phyloP scores from a whole-genome alignment of 1,140 invertebrate species.

The Ptiloglossa arizonensis region DNA sequence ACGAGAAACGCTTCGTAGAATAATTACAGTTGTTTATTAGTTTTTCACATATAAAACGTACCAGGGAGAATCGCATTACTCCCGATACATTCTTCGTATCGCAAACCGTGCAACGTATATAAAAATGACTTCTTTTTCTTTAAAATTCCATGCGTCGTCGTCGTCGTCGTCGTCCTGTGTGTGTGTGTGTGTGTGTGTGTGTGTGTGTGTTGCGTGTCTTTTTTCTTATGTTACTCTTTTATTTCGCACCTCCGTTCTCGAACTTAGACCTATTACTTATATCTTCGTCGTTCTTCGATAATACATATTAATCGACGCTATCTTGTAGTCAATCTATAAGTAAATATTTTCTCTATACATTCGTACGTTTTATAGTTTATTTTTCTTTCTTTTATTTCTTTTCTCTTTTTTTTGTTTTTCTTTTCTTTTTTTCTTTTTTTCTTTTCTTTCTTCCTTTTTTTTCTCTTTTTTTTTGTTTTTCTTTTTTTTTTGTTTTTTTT shows the following conservation, averaged over 20 bases:
- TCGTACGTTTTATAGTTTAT: conserved; percentile 44
- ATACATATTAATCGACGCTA: conserved; percentile 51
- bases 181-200: too few relatives aligned
- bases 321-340: conserved; percentile 50
- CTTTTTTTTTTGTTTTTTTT: background rate
- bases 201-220: conserved; percentile 3
- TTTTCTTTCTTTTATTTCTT: conserved; percentile 3
- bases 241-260: conserved; percentile 1
- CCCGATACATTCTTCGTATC: conserved; percentile 47
- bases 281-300: conserved; percentile 25
- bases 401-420: background rate
- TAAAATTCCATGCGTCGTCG: conserved; percentile 43
- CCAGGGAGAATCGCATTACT: conserved; percentile 42
- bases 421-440: background rate
- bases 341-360: conserved; percentile 66
- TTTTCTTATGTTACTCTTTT: background rate
- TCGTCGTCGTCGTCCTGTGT: too few relatives aligned
- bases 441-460: background rate
- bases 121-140: conserved; percentile 62
- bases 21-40: conserved; percentile 62
- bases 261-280: conserved; percentile 31
- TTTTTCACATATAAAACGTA: conserved; percentile 62
- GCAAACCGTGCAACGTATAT: conserved; percentile 52
- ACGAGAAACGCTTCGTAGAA: conserved; percentile 30
- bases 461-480: background rate